These are phyloP conservation scores for Epinotia demarniana DNA, from an alignment of 2,888 invertebrate species.

Conservation along the genomic window DNA sequence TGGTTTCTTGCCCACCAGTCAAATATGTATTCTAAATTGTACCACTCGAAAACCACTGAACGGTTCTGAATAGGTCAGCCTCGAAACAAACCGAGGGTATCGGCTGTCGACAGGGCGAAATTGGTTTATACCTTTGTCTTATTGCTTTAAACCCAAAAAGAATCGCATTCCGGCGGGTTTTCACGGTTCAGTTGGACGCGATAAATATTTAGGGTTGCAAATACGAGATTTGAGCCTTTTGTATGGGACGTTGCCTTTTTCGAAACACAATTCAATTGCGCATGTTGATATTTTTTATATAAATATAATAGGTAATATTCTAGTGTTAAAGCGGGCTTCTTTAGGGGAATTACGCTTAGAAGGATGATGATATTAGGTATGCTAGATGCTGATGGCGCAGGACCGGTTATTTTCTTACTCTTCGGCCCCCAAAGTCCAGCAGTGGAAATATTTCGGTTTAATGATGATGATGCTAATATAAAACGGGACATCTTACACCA, in stretches of 20 bases:
- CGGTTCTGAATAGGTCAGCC: conserved; percentile 52
- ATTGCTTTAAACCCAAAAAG: conserved; percentile 59
- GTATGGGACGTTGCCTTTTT: conserved; percentile 16
- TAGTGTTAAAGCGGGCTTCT: too few relatives aligned
- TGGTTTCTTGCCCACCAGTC: too few relatives aligned
- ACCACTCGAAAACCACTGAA: conserved; percentile 10
- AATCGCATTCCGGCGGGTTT: conserved; percentile 47
- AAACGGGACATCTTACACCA: too few relatives aligned
- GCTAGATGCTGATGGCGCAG: too few relatives aligned
- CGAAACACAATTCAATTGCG: background rate
- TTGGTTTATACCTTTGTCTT: conserved; percentile 71
- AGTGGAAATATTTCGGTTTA: too few relatives aligned
- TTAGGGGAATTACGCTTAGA: too few relatives aligned
- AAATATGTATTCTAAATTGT: background rate
- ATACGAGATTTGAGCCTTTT: conserved; percentile 39
- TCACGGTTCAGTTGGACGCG: conserved; percentile 34
- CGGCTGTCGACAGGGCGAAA: conserved; percentile 55
- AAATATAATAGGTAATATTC: too few relatives aligned
- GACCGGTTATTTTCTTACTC: too few relatives aligned
- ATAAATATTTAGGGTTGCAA: conserved; percentile 45
- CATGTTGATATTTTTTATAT: too few relatives aligned
- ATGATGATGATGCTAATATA: too few relatives aligned
- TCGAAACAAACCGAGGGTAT: conserved; percentile 63
- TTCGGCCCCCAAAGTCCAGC: too few relatives aligned
- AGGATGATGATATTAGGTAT: too few relatives aligned